phyloP scores from a whole-genome alignment of 1,140 invertebrate genomes.

The Diprion similis region DNA sequence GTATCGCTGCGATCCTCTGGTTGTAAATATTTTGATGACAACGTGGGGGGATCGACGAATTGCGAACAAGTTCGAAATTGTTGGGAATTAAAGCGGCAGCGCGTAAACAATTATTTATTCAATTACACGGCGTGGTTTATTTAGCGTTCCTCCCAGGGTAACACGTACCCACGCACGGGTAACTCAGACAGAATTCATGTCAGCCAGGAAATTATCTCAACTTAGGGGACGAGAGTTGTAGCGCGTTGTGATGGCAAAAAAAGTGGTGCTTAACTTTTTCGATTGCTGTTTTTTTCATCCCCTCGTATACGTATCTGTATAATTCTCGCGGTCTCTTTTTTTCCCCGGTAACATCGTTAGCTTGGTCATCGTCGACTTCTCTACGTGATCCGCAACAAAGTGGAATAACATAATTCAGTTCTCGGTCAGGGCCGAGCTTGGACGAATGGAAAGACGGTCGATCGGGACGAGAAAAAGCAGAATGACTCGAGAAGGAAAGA shows the following conservation, averaged over 20 bases:
- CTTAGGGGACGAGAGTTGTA: not conserved
- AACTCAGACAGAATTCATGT: not conserved
- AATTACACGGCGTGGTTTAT: not conserved
- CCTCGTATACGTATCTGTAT: no score
- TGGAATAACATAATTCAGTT: no score
- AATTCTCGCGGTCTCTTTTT: no score
- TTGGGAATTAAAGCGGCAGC: no score
- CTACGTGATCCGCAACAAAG: no score
- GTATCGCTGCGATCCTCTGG: no score
- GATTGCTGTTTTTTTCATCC: not conserved
- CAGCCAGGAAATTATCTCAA: not conserved
- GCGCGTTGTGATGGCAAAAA: not conserved
- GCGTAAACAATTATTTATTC: not conserved
- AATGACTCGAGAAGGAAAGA: no score
- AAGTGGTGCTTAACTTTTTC: not conserved
- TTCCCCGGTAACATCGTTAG: no score
- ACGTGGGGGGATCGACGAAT: not conserved
- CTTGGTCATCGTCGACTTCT: no score
- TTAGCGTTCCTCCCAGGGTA: not conserved
- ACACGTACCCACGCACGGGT: not conserved
- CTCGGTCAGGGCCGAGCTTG: no score
- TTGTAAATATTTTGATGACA: not conserved
- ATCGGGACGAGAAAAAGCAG: no score
- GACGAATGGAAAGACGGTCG: no score
- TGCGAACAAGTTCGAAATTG: not conserved